These are phyloP conservation scores for Oopsacas minuta DNA, from an alignment of 37 sponge, comb jelly and placozoan genomes.

Conservation along the genomic window DNA sequence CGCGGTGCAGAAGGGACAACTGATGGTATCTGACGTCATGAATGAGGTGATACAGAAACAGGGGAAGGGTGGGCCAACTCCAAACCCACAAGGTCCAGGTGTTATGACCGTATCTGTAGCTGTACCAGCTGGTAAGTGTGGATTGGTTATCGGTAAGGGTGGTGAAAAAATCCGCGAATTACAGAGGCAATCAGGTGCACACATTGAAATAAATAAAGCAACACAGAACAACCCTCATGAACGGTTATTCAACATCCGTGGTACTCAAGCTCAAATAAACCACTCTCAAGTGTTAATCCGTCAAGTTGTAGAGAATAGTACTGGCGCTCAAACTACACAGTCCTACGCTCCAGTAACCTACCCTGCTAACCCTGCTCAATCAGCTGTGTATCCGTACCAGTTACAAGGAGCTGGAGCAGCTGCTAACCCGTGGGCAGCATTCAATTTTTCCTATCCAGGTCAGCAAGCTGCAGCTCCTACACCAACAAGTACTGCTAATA, in stretches of 20 bases:
- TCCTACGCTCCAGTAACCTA: neutral
- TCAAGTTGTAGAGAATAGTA: constrained; percentile 18
- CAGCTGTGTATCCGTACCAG: constrained; percentile 24
- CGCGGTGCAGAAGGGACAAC: constrained; percentile 29
- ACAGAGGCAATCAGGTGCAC: constrained; percentile 80
- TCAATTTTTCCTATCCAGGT: neutral
- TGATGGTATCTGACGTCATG: constrained; percentile 58
- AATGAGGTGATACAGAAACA: constrained; percentile 36
- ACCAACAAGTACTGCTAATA: neutral
- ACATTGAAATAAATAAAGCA: constrained; percentile 73
- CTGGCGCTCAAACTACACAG: neutral
- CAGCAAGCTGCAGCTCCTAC: neutral
- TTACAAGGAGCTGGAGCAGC: neutral
- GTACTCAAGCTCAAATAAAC: constrained; percentile 24
- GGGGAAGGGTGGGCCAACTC: constrained; percentile 18
- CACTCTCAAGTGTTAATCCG: constrained; percentile 24
- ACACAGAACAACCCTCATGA: constrained; percentile 49
- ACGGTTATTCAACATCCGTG: constrained; percentile 82
- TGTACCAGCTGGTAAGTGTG: constrained; percentile 73
- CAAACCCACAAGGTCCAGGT: constrained; percentile 58
- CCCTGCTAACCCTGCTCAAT: constrained; percentile 16
- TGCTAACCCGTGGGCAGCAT: constrained; percentile 4
- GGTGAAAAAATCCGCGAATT: constrained; percentile 91
- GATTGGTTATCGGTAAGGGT: constrained; percentile 91
- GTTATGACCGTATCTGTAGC: constrained; percentile 38